phyloP scores from a whole-genome alignment of 30 jellyfish, hydroid and myxozoan genomes.

The Phacellophora camtschatica region DNA sequence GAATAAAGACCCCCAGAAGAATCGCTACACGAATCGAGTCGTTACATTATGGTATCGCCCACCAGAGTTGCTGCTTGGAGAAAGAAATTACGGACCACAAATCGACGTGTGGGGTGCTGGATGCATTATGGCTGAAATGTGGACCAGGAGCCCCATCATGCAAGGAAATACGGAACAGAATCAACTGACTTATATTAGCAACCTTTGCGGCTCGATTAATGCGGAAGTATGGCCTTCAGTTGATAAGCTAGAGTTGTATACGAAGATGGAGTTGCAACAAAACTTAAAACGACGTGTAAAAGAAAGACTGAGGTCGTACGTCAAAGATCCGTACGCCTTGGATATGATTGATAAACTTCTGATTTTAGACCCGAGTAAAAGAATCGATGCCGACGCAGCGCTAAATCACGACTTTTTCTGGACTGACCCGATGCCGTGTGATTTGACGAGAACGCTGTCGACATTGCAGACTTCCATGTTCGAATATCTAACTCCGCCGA shows the following conservation, averaged over 20 bases:
- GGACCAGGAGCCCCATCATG: conserved; percentile 98
- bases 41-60: conserved; percentile 99
- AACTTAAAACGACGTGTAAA: conserved; percentile 80
- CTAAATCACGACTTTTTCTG: conserved; percentile 96
- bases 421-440: conserved; percentile 99
- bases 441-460: conserved; percentile 81
- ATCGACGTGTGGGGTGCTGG: conserved; percentile 99
- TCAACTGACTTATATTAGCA: conserved; percentile 77
- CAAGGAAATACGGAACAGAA: conserved; percentile 96
- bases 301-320: conserved; percentile 80
- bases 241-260: conserved; percentile 76
- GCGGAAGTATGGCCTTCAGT: conserved; percentile 95
- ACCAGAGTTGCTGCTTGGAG: conserved; percentile 98
- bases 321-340: conserved; percentile 84
- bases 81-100: conserved; percentile 95
- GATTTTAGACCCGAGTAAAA: conserved; percentile 84
- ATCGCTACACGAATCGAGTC: conserved; percentile 92
- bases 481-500: conserved; percentile 90
- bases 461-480: conserved; percentile 87
- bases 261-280: conserved; percentile 83
- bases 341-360: conserved; percentile 90
- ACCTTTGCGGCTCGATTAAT: conserved; percentile 91
- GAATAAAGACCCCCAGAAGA: conserved; percentile 90
- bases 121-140: conserved; percentile 98
- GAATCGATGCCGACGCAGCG: conserved; percentile 97